Base-by-base conservation (phyloP, 1,140 invertebrate species). In the Zaprionus kolodkinae region DNA sequence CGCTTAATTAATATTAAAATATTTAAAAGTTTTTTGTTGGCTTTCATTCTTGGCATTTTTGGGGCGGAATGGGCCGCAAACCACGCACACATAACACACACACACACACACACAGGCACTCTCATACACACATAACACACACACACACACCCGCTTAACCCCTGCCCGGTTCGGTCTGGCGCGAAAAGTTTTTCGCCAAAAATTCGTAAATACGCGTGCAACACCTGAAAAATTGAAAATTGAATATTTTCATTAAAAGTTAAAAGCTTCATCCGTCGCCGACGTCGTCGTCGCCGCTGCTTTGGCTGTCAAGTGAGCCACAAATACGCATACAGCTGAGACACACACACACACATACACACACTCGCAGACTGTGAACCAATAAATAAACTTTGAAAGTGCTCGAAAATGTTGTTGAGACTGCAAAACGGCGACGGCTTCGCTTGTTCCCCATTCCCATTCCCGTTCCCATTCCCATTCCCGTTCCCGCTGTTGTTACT, bases 181-280 rank as follows among this genome's bases (percentile, higher is more conserved):
- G 52, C 15, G 4, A 36, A 83, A 83, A 83, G 72, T 84, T 79
- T 59, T 27, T n/a, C 7, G 9, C 48, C 59, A 81, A 48, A 72
- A 83, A 76, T 84, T 88, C 66, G 80, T 88, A 78, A 87, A 87
- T 87, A 87, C 88, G 79, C 88, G 79, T 84, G 78, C 77, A 89
- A 88, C 84, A 88, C 78, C 85, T 88, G 85, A 89, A 84, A 88
- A 84, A 89, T 89, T 88, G 81, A 84, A 84, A 89, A 89, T 88
- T 89, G 85, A 88, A 88, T 88, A 88, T 89, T 81, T 89, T 88
- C 80, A 89, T 89, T 88, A 89, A 89, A 88, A 89, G 83, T 87
- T 82, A 64, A 76, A 87, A 86, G 84, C 82, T 80, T 80, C 27
- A 30, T 30, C 27, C 27, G 27, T 30, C 27, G 27, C 4, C 27